These are phyloP conservation scores for Epinephelus lanceolatus DNA, from an alignment of 2,113 vertebrate species.

Conservation along the genomic window DNA sequence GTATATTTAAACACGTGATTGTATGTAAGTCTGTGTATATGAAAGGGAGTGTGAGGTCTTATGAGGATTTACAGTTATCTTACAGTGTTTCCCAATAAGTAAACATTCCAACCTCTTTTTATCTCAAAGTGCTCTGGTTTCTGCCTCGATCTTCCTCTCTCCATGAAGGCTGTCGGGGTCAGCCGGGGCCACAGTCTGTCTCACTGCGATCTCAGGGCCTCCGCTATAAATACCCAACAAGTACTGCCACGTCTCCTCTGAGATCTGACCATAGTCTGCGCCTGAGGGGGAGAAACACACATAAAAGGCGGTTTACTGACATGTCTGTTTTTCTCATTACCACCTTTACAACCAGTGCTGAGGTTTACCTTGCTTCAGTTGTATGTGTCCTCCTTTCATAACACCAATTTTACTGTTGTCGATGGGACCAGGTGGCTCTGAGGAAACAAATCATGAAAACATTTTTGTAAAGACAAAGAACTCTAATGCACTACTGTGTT, in stretches of 20 bases:
- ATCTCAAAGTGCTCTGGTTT: conserved; percentile 91
- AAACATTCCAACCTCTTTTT: conserved; percentile 53
- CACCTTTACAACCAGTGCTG: not conserved
- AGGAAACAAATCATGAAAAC: not conserved
- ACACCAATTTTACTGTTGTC: conserved; percentile 96
- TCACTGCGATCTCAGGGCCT: conserved; percentile 93
- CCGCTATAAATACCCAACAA: conserved; percentile 91
- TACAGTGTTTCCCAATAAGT: not conserved
- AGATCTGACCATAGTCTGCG: conserved; percentile 98
- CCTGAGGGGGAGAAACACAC: conserved; percentile 79
- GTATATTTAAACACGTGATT: not conserved
- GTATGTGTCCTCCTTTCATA: conserved; percentile 92
- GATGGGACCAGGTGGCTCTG: conserved; percentile 95
- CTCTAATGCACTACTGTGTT: not conserved
- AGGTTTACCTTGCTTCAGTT: conserved; percentile 93
- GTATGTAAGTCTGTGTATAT: not conserved
- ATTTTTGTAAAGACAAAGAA: not conserved
- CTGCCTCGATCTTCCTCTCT: conserved; percentile 96
- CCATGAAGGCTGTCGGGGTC: conserved; percentile 88
- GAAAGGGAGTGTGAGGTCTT: not conserved
- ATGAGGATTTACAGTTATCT: not conserved
- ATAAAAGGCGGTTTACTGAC: not conserved
- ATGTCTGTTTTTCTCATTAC: not conserved
- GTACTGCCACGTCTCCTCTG: conserved; percentile 96
- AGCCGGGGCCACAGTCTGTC: conserved; percentile 89